phyloP scores from a whole-genome alignment of 2,888 invertebrate species.

The Tetragonula carbonaria region DNA sequence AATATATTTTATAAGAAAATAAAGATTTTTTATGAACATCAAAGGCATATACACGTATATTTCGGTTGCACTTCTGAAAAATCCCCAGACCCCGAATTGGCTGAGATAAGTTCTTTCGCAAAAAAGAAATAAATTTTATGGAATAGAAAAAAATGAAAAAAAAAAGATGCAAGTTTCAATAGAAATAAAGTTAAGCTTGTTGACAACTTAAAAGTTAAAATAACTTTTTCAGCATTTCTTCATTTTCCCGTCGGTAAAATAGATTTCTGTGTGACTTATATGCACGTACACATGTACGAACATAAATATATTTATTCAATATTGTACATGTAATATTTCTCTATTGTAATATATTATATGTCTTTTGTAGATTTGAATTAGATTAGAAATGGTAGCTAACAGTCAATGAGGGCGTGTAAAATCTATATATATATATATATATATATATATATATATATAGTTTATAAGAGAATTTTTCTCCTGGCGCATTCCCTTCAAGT shows the following conservation, averaged over 20 bases:
- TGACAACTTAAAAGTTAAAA: too few species aligned
- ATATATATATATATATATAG: too few species aligned
- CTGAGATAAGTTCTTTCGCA: too few species aligned
- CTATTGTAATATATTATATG: too few species aligned
- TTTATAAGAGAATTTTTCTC: slow-evolving; percentile 14
- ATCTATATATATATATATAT: not conserved
- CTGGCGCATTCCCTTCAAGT: not conserved
- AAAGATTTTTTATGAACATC: slow-evolving; percentile 26
- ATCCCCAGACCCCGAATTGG: too few species aligned
- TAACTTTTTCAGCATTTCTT: too few species aligned
- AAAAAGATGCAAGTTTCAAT: too few species aligned
- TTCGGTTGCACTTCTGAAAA: too few species aligned
- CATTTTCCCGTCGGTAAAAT: too few species aligned
- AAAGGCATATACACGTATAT: not conserved
- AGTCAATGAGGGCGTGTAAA: not conserved
- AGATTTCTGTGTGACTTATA: not conserved
- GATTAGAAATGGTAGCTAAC: not conserved
- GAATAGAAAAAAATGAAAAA: too few species aligned
- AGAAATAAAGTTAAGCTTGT: too few species aligned
- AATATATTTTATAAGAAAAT: slow-evolving; percentile 18
- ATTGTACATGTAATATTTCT: not conserved
- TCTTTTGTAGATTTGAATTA: not conserved
- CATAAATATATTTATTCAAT: not conserved
- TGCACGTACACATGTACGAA: not conserved
- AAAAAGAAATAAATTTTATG: too few species aligned